A percentile compares a stretch with the other conserved stretches of the same genome.
These are phyloP conservation scores for Hippolais icterina DNA, from an alignment of 2,113 vertebrate species.

Conservation along the genomic window DNA sequence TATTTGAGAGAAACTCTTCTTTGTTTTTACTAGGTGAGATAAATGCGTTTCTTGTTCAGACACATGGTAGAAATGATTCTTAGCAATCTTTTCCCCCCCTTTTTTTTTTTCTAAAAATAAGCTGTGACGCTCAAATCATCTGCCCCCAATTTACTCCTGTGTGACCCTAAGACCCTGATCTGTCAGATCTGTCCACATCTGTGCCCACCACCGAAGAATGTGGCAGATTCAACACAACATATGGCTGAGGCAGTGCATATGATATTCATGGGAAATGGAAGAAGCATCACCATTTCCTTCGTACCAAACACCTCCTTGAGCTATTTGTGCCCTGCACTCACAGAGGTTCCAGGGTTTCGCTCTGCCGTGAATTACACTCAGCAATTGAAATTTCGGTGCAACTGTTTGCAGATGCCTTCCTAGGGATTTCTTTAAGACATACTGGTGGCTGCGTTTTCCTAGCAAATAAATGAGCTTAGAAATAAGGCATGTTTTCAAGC, in stretches of 20 bases:
- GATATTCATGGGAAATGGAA: conserved; percentile 78
- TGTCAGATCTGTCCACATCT: conserved; percentile 80
- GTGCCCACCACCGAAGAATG: conserved; percentile 79
- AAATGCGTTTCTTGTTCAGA: conserved; percentile 62
- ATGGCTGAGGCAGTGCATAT: conserved; percentile 73
- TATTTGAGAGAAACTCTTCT: conserved; percentile 22
- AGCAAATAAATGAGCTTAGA: conserved; percentile 34
- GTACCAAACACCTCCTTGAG: conserved; percentile 70
- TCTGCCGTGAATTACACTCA: conserved; percentile 51
- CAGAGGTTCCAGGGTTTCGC: conserved; percentile 42
- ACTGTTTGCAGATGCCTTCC: conserved; percentile 61
- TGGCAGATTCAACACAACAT: conserved; percentile 70
- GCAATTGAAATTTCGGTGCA: conserved; percentile 50
- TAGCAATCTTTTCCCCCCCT: conserved; percentile 38
- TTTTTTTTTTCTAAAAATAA: conserved; percentile 74
- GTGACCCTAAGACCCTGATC: conserved; percentile 88
- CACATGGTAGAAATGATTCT: conserved; percentile 67
- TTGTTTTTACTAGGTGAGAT: conserved; percentile 52
- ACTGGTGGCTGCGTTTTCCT: conserved; percentile 8
- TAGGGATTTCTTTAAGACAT: conserved; percentile 16
- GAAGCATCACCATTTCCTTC: conserved; percentile 65
- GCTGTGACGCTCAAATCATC: conserved; percentile 85
- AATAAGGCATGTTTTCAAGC: conserved; percentile 49
- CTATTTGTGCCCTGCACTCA: conserved; percentile 52
- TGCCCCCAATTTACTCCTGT: conserved; percentile 94